Evolutionary conservation across 1,140 invertebrate genomes (phyloP).

Genomic region (Marisa cornuarietis): DNA sequence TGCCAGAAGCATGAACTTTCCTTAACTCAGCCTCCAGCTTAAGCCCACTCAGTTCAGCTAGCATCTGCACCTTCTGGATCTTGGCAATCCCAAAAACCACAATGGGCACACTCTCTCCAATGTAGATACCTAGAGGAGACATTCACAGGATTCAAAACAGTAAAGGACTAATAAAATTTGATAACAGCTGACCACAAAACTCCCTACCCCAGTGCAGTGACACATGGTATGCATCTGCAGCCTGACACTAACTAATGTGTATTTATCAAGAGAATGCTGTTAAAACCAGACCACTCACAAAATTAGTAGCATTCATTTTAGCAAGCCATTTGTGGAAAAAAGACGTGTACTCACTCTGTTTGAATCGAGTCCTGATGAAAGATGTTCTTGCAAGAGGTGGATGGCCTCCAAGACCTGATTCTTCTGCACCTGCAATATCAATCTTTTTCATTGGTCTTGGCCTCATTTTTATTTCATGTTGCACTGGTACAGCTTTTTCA

Average conservation of each 20-base stretch:
- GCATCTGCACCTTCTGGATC: conserved; percentile 85
- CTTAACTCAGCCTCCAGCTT: conserved; percentile 91
- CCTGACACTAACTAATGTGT: too few relatives aligned
- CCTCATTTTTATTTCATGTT: conserved; percentile 10
- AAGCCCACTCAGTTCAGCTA: conserved; percentile 90
- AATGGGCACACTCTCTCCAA: conserved; percentile 69
- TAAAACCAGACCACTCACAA: neutral
- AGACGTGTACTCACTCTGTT: conserved; percentile 53
- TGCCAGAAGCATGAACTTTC: conserved; percentile 77
- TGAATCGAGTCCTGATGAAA: conserved; percentile 58
- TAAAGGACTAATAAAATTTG: neutral
- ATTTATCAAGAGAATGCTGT: neutral
- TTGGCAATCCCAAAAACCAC: conserved; percentile 89
- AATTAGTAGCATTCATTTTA: neutral
- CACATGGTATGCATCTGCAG: too few relatives aligned
- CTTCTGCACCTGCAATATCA: conserved; percentile 35
- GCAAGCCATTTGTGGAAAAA: neutral
- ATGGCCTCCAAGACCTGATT: conserved; percentile 35
- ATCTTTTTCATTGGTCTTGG: conserved; percentile 31
- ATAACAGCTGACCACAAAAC: neutral
- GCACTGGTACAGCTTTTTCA: neutral
- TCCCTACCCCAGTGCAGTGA: too few relatives aligned
- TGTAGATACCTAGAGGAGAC: conserved; percentile 58
- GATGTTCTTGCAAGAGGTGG: conserved; percentile 45
- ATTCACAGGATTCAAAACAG: neutral